Base-by-base conservation (phyloP, 1,140 invertebrate genomes). In the Rhagoletis zephyria region DNA sequence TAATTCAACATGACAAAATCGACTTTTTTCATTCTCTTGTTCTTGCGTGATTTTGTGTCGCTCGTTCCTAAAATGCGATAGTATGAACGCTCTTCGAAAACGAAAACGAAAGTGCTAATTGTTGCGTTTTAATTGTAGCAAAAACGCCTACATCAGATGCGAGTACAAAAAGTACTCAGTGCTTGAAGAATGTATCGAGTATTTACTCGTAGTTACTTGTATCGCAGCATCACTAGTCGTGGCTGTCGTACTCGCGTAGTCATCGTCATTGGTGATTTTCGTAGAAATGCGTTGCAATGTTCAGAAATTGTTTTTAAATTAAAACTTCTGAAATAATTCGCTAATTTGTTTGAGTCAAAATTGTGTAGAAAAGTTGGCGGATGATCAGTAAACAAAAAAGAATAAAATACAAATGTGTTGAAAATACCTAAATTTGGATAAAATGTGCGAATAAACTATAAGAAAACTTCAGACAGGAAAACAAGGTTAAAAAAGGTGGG, bases 401-500 rank as follows among this genome's bases (percentile, higher is more conserved):
- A 30, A 30, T 30, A 30, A 30, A 30, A 30, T 30, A 16, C 30
- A 77, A 77, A 77, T 48, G 3, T 14, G 70, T 77, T 16, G 12
- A 45, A 77, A 51, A 48, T 51, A 77, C 45, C 16, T n/a, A 10
- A 77, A 77, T 48, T 77, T 77, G 70, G 3, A 77, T 45, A 51
- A 77, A 77, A 77, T 77, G 45, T 77, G 70, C 70, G 70, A 51
- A 77, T 77, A 51, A 85, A 9, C 19, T 6, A 85, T 19, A 60
- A 85, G 19, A 16, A 45, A 85, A 85, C 42, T 85, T 85, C 16
- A 9, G 56, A 85, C 42, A 85, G 60, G 19, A 60, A 85, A 85
- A 85, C 7, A 85, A 85, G 60, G 40, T 60, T 85, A 60, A 85
- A 85, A 85, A 63, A 85, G 48, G 81, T n/a, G 48, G 30, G 60